A percentile compares a stretch with the other conserved stretches of the same genome.
Evolutionary conservation across 2,888 invertebrate species (phyloP).

Genomic region (Agriotes lineatus): DNA sequence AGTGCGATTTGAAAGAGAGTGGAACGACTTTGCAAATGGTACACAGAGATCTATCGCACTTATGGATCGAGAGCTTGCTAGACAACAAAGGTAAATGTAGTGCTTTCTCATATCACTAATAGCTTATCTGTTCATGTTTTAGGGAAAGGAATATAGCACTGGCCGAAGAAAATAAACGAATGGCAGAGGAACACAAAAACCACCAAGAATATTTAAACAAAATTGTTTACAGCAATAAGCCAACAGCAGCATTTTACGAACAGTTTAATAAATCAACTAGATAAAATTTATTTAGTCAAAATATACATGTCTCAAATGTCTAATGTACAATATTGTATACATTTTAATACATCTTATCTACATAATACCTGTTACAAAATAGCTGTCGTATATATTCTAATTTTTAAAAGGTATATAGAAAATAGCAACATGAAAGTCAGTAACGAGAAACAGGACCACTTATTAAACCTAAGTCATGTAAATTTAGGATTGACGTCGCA

Average conservation of each 20-base stretch:
- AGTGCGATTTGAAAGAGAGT: conserved; percentile 75
- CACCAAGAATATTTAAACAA: conserved; percentile 80
- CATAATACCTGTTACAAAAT: conserved; percentile 6
- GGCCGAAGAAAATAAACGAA: conserved; percentile 78
- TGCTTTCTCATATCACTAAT: too few relatives aligned
- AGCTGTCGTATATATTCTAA: not conserved
- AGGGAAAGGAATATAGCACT: conserved; percentile 74
- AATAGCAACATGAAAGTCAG: conserved; percentile 36
- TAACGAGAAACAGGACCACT: conserved; percentile 51
- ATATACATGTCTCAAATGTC: conserved; percentile 23
- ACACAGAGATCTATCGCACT: conserved; percentile 77
- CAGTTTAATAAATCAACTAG: conserved; percentile 92
- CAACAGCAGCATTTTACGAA: conserved; percentile 84
- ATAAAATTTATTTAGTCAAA: conserved; percentile 65
- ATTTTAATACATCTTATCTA: conserved; percentile 14
- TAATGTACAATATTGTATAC: conserved; percentile 3
- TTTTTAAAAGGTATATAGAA: too few relatives aligned
- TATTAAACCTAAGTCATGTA: conserved; percentile 74
- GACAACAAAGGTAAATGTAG: conserved; percentile 74
- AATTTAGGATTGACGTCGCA: conserved; percentile 86
- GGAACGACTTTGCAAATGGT: conserved; percentile 78
- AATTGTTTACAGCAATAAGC: conserved; percentile 81
- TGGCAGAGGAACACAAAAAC: conserved; percentile 82
- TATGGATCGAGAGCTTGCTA: conserved; percentile 75
- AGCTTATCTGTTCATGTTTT: too few relatives aligned